Conservation (phyloP, 2,888 invertebrate genomes). For the Brenthis daphne region DNA sequence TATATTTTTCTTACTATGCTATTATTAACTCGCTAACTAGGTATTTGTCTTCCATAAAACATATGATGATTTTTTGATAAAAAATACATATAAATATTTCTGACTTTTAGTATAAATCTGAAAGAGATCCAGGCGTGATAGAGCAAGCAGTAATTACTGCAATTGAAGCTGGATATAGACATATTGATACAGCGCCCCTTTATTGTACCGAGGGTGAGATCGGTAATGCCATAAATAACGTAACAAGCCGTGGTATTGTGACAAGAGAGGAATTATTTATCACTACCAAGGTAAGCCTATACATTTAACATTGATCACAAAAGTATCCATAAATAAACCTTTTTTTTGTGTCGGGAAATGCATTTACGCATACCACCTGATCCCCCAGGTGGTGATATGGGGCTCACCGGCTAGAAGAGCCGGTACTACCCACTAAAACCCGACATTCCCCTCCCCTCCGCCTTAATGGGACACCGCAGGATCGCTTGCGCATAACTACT, state of each 20-base stretch:
- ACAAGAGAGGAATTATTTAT: conserved; percentile 64
- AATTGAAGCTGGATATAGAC: conserved; percentile 60
- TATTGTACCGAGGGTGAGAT: conserved; percentile 68
- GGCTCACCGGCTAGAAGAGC: no score
- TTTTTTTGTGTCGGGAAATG: no score
- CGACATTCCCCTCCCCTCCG: no score
- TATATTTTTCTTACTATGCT: not conserved
- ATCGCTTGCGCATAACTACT: no score
- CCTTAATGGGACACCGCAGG: no score
- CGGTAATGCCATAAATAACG: conserved; percentile 76
- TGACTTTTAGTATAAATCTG: not conserved
- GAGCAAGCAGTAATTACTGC: conserved; percentile 53
- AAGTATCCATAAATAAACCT: not conserved
- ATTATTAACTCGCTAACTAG: not conserved
- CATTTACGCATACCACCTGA: no score
- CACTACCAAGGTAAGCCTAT: conserved; percentile 58
- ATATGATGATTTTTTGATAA: no score
- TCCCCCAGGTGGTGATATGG: no score
- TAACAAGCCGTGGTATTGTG: conserved; percentile 70
- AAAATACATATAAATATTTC: not conserved
- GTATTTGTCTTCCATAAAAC: not conserved
- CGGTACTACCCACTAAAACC: no score
- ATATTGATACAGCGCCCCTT: conserved; percentile 63
- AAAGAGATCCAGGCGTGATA: not conserved
- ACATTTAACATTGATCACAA: not conserved